Conservation (phyloP, 2,888 invertebrate species). For the Aplocera efformata region DNA sequence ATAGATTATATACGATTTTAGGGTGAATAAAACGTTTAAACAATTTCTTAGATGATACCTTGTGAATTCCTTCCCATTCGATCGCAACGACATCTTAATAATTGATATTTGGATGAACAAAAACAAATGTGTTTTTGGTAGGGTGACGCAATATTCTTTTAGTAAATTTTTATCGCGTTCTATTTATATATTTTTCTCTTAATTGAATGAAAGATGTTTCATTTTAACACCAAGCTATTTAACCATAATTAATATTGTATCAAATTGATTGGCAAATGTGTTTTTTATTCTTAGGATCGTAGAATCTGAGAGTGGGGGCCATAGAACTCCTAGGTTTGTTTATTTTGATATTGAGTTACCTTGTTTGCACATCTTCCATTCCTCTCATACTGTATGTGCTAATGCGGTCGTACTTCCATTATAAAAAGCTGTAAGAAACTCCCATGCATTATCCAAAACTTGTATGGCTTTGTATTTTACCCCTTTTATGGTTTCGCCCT, state of each 20-base stretch:
- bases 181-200: too few species aligned
- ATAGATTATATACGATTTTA: too few species aligned
- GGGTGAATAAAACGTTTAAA: too few species aligned
- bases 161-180: too few species aligned
- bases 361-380: conserved; percentile 60
- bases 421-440: conserved; percentile 6
- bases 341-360: conserved; percentile 73
- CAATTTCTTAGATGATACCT: too few species aligned
- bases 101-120: too few species aligned
- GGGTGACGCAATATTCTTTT: too few species aligned
- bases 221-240: too few species aligned
- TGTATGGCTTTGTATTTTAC: conserved; percentile 1
- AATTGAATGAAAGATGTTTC: too few species aligned
- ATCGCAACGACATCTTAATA: too few species aligned
- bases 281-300: conserved; percentile 81
- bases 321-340: conserved; percentile 86
- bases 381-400: conserved; percentile 38
- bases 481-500: not conserved
- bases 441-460: not conserved
- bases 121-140: too few species aligned
- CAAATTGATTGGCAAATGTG: conserved; percentile 41
- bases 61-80: too few species aligned
- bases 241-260: not conserved
- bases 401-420: conserved; percentile 36
- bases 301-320: conserved; percentile 84